Evolutionary conservation across 2,888 invertebrate genomes (phyloP).

Genomic region (Halocaridina rubra): DNA sequence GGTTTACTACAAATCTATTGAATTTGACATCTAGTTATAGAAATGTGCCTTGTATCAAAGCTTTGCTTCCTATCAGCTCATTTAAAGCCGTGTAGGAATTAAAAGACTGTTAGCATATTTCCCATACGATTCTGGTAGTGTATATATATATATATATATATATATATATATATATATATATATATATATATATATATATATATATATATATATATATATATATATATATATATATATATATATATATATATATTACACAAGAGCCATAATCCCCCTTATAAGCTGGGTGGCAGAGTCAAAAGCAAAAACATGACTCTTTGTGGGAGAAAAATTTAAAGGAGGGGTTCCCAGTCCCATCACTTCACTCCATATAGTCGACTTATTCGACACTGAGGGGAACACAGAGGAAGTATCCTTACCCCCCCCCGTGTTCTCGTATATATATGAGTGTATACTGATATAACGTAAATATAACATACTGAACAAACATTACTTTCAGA

Average conservation of each 20-base stretch:
- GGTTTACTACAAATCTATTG: not conserved
- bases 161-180: conserved; percentile 6
- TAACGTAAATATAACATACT: too few relatives aligned
- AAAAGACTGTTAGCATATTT: not conserved
- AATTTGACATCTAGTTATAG: not conserved
- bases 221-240: not conserved
- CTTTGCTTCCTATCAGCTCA: not conserved
- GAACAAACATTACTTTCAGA: not conserved
- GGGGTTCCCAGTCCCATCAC: too few relatives aligned
- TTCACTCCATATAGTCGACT: too few relatives aligned
- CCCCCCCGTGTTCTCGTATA: not conserved
- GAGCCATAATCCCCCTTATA: too few relatives aligned
- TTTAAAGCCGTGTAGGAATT: too few relatives aligned
- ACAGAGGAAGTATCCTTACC: too few relatives aligned
- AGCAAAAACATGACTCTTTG: too few relatives aligned
- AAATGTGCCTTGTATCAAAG: not conserved
- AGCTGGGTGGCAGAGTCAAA: too few relatives aligned
- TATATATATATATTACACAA: too few relatives aligned
- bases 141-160: conserved; percentile 6
- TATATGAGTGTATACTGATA: too few relatives aligned
- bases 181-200: conserved; percentile 15
- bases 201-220: not conserved
- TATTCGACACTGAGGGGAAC: too few relatives aligned
- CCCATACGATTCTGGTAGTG: not conserved
- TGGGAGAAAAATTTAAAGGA: too few relatives aligned